Evolutionary conservation across 1,140 invertebrate genomes (phyloP).

Genomic region (Drosophila bocki): DNA sequence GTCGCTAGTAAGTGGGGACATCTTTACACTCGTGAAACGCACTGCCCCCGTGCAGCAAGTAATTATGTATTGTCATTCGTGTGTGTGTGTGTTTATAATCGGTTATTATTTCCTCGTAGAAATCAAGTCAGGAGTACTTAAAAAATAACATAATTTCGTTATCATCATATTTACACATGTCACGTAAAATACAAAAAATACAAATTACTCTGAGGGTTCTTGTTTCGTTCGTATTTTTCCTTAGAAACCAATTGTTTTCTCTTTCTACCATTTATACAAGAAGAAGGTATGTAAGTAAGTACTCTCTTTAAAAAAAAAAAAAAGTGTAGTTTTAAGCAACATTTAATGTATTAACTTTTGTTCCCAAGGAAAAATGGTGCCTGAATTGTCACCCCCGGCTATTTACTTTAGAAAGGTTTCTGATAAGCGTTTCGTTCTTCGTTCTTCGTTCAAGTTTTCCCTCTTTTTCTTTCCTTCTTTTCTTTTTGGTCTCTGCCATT

Average conservation of each 20-base stretch:
- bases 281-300: too few relatives aligned
- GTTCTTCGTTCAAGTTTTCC: slow-evolving; percentile 40
- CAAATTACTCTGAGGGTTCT: not conserved
- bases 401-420: not conserved
- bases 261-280: not conserved
- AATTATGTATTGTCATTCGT: slow-evolving; percentile 63
- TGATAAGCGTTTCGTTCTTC: slow-evolving; percentile 57
- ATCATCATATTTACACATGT: slow-evolving; percentile 17
- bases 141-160: slow-evolving; percentile 49
- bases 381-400: slow-evolving; percentile 2
- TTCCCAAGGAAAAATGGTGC: slow-evolving; percentile 5
- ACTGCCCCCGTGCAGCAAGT: slow-evolving; percentile 17
- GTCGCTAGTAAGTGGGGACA: not conserved
- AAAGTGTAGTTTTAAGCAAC: not conserved
- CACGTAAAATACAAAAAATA: slow-evolving; percentile 3
- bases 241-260: not conserved
- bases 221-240: not conserved
- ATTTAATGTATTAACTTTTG: not conserved
- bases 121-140: slow-evolving; percentile 47
- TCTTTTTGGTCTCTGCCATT: slow-evolving; percentile 41
- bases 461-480: not conserved
- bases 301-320: not conserved
- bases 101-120: slow-evolving; percentile 23
- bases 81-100: slow-evolving; percentile 27
- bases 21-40: slow-evolving; percentile 24